These are phyloP conservation scores for Epistrophe eligans DNA, from an alignment of 2,888 invertebrate genomes.

Conservation along the genomic window DNA sequence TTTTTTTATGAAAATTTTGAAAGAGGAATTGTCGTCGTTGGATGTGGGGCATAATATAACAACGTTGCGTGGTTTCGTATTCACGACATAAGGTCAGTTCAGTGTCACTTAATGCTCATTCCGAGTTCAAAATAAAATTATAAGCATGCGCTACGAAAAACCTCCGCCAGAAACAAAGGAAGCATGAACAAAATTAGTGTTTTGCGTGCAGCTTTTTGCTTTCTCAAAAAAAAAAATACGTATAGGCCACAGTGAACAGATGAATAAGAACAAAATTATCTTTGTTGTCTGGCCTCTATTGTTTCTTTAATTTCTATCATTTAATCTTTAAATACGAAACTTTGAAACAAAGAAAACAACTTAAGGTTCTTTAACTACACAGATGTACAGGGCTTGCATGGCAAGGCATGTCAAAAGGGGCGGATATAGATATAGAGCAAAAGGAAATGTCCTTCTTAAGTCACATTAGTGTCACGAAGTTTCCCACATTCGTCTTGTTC, in stretches of 20 bases:
- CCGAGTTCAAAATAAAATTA: constrained; percentile 25
- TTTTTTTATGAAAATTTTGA: neutral
- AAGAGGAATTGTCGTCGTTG: neutral
- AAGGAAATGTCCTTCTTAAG: constrained; percentile 26
- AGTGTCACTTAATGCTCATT: neutral
- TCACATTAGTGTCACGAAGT: constrained; percentile 60
- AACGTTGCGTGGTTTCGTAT: neutral
- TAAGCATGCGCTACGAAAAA: constrained; percentile 4
- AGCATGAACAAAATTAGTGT: constrained; percentile 15
- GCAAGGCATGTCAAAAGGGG: neutral
- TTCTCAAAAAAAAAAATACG: neutral
- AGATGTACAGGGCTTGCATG: neutral
- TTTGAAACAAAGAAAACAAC: constrained; percentile 25
- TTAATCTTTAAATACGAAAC: constrained; percentile 25
- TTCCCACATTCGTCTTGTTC: constrained; percentile 41
- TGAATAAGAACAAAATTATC: constrained; percentile 1
- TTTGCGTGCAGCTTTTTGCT: neutral
- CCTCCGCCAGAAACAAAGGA: neutral
- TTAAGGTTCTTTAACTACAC: constrained; percentile 2
- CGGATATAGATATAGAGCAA: neutral
- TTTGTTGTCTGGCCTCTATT: constrained; percentile 11
- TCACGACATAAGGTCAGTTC: constrained; percentile 5
- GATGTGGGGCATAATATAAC: neutral
- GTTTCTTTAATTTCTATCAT: constrained; percentile 9
- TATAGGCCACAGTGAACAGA: constrained; percentile 33